These are phyloP conservation scores for Ochropleura plecta DNA, from an alignment of 2,888 invertebrate species.

Conservation along the genomic window DNA sequence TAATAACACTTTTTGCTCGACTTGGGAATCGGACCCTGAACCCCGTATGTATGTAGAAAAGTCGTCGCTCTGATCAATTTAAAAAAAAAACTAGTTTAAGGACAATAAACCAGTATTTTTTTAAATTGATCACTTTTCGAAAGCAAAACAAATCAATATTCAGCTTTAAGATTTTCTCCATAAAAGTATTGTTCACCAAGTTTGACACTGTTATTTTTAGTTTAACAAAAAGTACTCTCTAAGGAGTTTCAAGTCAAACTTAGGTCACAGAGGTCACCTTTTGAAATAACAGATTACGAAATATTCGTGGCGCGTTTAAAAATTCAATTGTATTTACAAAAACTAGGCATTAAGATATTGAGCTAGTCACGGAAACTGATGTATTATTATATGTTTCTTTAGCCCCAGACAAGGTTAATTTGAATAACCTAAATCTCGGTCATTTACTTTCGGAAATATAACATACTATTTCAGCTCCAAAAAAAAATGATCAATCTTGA, in stretches of 20 bases:
- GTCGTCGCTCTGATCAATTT: no score
- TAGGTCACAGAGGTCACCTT: conserved; percentile 53
- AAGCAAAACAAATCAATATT: conserved; percentile 31
- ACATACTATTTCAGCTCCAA: background rate
- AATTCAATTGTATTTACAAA: conserved; percentile 29
- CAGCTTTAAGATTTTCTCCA: conserved; percentile 23
- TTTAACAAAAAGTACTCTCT: conserved; percentile 42
- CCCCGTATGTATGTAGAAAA: no score
- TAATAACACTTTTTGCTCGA: no score
- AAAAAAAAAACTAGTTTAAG: no score
- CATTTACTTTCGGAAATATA: background rate
- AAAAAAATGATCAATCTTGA: background rate
- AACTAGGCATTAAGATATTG: conserved; percentile 29
- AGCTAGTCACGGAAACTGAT: conserved; percentile 52
- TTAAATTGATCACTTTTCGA: background rate
- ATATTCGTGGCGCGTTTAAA: conserved; percentile 53
- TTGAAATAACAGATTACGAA: conserved; percentile 45
- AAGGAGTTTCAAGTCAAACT: conserved; percentile 47
- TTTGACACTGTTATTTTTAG: conserved; percentile 41
- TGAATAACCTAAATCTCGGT: background rate
- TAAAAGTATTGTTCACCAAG: conserved; percentile 39
- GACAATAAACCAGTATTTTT: conserved; percentile 7
- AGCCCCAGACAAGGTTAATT: conserved; percentile 16
- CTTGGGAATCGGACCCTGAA: no score
- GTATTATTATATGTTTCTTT: conserved; percentile 8